These are phyloP conservation scores for Acleris literana DNA, from an alignment of 2,888 invertebrate genomes.

Conservation along the genomic window DNA sequence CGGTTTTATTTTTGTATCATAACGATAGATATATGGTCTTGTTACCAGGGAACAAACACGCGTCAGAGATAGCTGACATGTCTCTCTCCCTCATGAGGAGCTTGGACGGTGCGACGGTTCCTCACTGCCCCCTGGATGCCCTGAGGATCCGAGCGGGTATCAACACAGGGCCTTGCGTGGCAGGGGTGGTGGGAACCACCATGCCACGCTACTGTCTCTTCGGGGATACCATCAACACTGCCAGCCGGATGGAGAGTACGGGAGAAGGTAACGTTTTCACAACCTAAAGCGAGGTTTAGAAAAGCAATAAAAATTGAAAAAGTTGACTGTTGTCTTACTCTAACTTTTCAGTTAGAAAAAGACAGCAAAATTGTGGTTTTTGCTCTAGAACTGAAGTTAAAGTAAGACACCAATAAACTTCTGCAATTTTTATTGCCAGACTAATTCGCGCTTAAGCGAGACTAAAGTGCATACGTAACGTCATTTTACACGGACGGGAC, in stretches of 20 bases:
- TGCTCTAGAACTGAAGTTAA: too few species aligned
- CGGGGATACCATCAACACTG: conserved; percentile 86
- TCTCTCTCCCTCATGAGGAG: conserved; percentile 81
- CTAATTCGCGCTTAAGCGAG: too few species aligned
- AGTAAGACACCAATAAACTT: too few species aligned
- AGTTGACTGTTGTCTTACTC: too few species aligned
- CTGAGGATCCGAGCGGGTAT: conserved; percentile 82
- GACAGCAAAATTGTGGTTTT: too few species aligned
- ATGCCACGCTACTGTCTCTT: conserved; percentile 86
- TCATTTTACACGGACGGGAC: too few species aligned
- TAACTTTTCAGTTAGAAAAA: too few species aligned
- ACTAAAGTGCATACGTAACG: too few species aligned
- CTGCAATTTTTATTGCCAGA: too few species aligned
- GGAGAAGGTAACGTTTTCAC: conserved; percentile 66
- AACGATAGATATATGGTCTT: not conserved
- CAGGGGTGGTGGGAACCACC: conserved; percentile 85
- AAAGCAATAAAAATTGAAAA: too few species aligned
- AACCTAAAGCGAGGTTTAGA: too few species aligned
- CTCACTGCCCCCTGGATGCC: conserved; percentile 77
- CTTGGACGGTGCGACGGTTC: conserved; percentile 79
- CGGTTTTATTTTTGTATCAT: too few species aligned
- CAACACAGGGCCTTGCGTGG: conserved; percentile 86
- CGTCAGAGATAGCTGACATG: conserved; percentile 85
- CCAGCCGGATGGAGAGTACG: conserved; percentile 86
- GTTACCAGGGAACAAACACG: conserved; percentile 78